Evolutionary conservation across 1,140 invertebrate genomes (phyloP), one percentile per base, ranked within the genome.

Genomic region (Bombus soroeensis): DNA sequence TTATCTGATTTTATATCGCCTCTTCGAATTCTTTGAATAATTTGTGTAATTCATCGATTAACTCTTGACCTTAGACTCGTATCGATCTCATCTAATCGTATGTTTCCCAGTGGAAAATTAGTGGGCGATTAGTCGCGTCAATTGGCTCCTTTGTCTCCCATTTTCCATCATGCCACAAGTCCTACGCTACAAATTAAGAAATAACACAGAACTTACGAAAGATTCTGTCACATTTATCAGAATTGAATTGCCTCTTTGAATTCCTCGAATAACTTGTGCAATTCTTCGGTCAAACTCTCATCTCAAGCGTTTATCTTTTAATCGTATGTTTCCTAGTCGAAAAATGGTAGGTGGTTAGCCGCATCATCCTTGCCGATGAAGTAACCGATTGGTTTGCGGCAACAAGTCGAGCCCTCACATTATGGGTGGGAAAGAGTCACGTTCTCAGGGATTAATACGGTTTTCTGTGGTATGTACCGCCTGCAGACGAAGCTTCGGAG

Each of bases 361-460:
- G 83, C 83, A 77, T 80, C 83, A 80, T 80, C 77, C 53, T 80
- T 41, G 76, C 9, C 34, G 13, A 71, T 85, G 84, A 85, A 57
- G 77, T 72, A 85, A 85, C 79, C 71, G 83, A 80, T 85, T 41
- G 72, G 18, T 53, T 53, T 53, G 47, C 47, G 47, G 79, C 81
- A 76, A 74, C 76, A 47, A 87, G 43, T 59, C 70, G 62, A 59
- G 37, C 66, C 39, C 39, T 47, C 77, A 57, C 75, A 76, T 81
- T 75, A 57, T 39, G 83, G 78, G 34, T 89, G 84, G 81, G 85
- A 90, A 87, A 90, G 89, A 87, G 77, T 76, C 85, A 64, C 59
- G 88, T 87, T 90, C 88, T 89, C 88, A 85, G 82, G 78, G 83
- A 90, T 90, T 90, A 90, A 90, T 90, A 87, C 64, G 81, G 78